Percentiles rank a stretch among this genome's conserved stretches.
Evolutionary conservation across 2,797 vertebrate species (phyloP).

Genomic region (Pogonophryne albipinna): DNA sequence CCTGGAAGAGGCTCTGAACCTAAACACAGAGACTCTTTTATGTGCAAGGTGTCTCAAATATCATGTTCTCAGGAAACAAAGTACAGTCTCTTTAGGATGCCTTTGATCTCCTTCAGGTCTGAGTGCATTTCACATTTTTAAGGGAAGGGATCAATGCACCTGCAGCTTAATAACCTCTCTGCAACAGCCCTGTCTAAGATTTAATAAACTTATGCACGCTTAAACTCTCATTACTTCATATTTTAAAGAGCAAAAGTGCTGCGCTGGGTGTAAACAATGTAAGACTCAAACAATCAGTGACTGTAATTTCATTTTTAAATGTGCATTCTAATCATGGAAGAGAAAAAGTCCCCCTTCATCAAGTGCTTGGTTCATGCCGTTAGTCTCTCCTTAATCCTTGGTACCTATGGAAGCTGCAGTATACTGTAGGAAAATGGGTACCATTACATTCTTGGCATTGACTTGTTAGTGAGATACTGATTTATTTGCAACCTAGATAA

Average conservation of each 20-base stretch:
- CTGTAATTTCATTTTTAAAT: too few relatives aligned
- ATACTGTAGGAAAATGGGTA: too few relatives aligned
- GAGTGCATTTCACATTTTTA: conserved; percentile 8
- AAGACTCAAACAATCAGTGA: too few relatives aligned
- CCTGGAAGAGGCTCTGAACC: conserved; percentile 58
- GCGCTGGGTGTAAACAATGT: background rate
- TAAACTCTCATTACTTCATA: background rate
- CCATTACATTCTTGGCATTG: too few relatives aligned
- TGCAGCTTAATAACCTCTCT: conserved; percentile 37
- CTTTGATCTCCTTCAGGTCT: conserved; percentile 52
- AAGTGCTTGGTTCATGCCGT: too few relatives aligned
- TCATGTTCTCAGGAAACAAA: conserved; percentile 63
- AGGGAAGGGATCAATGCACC: conserved; percentile 31
- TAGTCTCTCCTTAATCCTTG: too few relatives aligned
- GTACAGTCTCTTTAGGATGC: conserved; percentile 56
- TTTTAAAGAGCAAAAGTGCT: background rate
- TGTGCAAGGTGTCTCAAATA: conserved; percentile 70
- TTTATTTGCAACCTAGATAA: too few relatives aligned
- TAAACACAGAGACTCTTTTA: conserved; percentile 73
- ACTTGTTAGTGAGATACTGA: too few relatives aligned
- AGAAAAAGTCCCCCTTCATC: too few relatives aligned
- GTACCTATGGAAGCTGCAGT: too few relatives aligned
- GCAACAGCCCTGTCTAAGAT: background rate
- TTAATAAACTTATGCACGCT: conserved; percentile 2
- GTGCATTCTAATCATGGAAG: too few relatives aligned